Evolutionary conservation across 1,140 invertebrate species (phyloP).

Genomic region (Hycleus phaleratus): DNA sequence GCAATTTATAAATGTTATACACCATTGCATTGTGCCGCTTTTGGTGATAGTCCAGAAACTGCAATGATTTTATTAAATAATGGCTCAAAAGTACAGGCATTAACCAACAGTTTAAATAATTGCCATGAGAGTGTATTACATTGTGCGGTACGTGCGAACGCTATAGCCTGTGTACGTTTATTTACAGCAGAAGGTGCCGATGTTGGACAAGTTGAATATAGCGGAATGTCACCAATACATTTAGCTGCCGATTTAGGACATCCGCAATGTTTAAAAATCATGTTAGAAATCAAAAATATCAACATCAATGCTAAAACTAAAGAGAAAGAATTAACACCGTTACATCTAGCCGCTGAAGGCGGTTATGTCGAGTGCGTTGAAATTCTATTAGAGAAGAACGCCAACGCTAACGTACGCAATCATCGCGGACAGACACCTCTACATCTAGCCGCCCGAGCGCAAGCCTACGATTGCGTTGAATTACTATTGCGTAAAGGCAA

Average conservation of each 20-base stretch:
- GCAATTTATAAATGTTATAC: conserved; percentile 58
- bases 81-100: conserved; percentile 49
- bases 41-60: conserved; percentile 66
- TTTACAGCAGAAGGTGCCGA: conserved; percentile 62
- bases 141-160: conserved; percentile 66
- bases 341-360: conserved; percentile 74
- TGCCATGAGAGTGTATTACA: conserved; percentile 70
- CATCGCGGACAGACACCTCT: conserved; percentile 68
- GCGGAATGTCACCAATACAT: conserved; percentile 68
- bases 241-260: conserved; percentile 68
- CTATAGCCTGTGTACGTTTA: conserved; percentile 62
- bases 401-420: conserved; percentile 62
- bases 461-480: conserved; percentile 71
- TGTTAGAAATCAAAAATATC: conserved; percentile 57
- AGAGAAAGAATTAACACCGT: conserved; percentile 62
- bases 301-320: conserved; percentile 55
- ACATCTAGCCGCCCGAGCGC: conserved; percentile 66
- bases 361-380: conserved; percentile 66
- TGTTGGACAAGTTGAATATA: conserved; percentile 59
- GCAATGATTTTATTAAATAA: conserved; percentile 61
- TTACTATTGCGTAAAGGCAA: conserved; percentile 60
- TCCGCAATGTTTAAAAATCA: conserved; percentile 55
- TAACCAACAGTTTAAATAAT: conserved; percentile 49
- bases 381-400: conserved; percentile 62
- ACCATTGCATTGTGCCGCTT: conserved; percentile 72